Conservation (phyloP, 2,888 invertebrate species). For the Himalopsyche tibetana region DNA sequence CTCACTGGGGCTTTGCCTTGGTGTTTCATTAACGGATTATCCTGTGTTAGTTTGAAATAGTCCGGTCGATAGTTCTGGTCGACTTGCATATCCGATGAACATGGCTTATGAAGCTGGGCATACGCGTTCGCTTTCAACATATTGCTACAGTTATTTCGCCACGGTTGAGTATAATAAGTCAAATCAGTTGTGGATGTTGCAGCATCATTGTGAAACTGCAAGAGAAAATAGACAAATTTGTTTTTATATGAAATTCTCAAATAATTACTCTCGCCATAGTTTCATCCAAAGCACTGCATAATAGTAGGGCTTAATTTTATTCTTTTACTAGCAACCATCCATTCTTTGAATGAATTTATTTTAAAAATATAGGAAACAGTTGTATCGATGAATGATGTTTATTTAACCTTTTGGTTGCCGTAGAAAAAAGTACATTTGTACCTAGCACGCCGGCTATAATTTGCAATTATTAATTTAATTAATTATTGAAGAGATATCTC, state of each 20-base stretch:
- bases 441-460: too few species aligned
- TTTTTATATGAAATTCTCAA: background rate
- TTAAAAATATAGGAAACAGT: too few species aligned
- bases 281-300: too few species aligned
- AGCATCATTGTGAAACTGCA: conserved; percentile 73
- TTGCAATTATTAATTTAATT: too few species aligned
- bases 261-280: too few species aligned
- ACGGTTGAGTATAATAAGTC: conserved; percentile 71
- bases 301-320: too few species aligned
- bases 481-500: too few species aligned
- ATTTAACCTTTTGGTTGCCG: too few species aligned
- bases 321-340: too few species aligned
- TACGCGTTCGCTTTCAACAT: background rate
- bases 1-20: background rate
- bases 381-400: too few species aligned
- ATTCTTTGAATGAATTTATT: too few species aligned
- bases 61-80: background rate
- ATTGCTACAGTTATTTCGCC: background rate
- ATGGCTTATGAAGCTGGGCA: background rate
- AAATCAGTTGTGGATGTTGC: conserved; percentile 74
- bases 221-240: conserved; percentile 2
- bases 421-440: too few species aligned
- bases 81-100: background rate
- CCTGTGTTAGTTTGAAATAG: background rate
- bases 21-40: background rate